Percentiles rank a stretch among this genome's conserved stretches.
phyloP scores from a whole-genome alignment of 2,113 vertebrate genomes.

The Perccottus glenii region DNA sequence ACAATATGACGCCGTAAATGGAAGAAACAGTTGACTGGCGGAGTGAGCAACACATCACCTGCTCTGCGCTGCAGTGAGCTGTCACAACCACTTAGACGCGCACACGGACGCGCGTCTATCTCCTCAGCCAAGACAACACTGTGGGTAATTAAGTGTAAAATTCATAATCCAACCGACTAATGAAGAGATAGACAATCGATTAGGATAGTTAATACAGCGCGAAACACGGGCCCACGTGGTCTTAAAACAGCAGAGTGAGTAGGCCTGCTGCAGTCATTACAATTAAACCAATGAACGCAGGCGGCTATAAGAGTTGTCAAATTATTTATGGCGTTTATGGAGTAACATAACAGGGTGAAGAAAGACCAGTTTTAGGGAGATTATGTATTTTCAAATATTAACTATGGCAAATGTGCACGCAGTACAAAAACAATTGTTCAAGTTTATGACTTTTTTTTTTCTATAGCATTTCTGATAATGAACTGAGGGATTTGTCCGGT shows the following conservation, averaged over 20 bases:
- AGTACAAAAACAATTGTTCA: not conserved
- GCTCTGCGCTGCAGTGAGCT: conserved; percentile 75
- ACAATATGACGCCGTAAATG: conserved; percentile 66
- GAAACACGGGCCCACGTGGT: conserved; percentile 1
- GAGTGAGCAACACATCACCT: conserved; percentile 75
- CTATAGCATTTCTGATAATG: not conserved
- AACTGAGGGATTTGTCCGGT: too few relatives aligned
- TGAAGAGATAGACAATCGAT: conserved; percentile 67
- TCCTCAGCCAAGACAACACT: conserved; percentile 39
- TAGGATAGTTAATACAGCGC: conserved; percentile 41
- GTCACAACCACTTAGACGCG: conserved; percentile 77
- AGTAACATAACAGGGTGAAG: not conserved
- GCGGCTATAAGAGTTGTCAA: not conserved
- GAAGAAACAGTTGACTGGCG: conserved; percentile 65
- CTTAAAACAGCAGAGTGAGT: conserved; percentile 14
- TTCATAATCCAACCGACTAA: conserved; percentile 71
- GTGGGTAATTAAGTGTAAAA: conserved; percentile 73
- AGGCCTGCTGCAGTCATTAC: not conserved
- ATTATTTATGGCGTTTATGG: not conserved
- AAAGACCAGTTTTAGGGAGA: not conserved
- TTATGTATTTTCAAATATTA: not conserved
- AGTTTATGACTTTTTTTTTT: not conserved
- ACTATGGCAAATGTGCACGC: not conserved
- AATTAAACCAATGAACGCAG: not conserved
- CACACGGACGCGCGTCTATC: conserved; percentile 68